These are phyloP conservation scores for Oreortyx pictus DNA, from an alignment of 2,797 vertebrate species.

Conservation along the genomic window DNA sequence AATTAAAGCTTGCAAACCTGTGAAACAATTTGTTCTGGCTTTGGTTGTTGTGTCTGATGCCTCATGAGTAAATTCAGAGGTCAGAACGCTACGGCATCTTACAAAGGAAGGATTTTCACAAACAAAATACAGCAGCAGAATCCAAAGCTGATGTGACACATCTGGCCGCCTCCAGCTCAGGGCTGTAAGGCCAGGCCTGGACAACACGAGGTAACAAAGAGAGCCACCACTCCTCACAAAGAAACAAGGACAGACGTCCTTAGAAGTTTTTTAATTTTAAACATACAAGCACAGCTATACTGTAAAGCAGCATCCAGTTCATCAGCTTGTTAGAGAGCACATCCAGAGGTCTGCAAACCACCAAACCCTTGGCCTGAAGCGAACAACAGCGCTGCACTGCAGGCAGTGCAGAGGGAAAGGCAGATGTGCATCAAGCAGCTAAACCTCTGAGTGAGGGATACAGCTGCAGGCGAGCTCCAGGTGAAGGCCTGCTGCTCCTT, in stretches of 20 bases:
- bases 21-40: neutral
- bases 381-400: neutral
- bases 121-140: constrained; percentile 12
- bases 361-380: neutral
- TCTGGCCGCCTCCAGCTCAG: neutral
- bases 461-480: neutral
- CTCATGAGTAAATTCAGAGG: neutral
- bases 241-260: neutral
- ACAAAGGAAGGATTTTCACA: neutral
- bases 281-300: neutral
- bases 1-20: neutral
- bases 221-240: neutral
- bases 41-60: neutral
- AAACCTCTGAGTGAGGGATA: neutral
- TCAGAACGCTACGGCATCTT: neutral
- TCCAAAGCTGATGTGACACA: neutral
- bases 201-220: neutral
- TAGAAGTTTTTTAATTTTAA: neutral
- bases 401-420: fast-evolving
- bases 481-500: neutral
- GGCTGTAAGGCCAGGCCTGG: neutral
- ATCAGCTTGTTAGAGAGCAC: neutral
- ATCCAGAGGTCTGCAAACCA: neutral
- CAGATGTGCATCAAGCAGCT: neutral
- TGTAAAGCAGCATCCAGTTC: fast-evolving